Conservation (phyloP, 64 coral and sea anemone genomes). For the Montipora capricornis region DNA sequence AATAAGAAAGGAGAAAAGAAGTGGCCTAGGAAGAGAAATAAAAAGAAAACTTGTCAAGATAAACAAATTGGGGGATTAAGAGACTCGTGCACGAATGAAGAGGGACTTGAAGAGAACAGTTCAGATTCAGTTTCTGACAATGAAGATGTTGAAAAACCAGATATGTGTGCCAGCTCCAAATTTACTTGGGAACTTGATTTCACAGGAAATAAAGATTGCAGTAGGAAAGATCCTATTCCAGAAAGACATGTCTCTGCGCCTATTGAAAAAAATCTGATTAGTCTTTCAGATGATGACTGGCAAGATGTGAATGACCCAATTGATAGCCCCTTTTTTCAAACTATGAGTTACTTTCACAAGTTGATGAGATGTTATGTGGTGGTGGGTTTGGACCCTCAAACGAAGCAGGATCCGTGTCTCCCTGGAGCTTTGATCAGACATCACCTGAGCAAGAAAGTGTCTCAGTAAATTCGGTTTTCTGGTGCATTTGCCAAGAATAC, state of each 20-base stretch:
- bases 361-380: conserved; percentile 12
- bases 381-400: conserved; percentile 3
- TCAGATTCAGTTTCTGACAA: conserved; percentile 27
- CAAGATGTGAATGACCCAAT: neutral
- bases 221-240: neutral
- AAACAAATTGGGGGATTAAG: too few relatives aligned
- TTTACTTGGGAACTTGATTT: neutral
- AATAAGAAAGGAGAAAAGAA: neutral
- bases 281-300: conserved; percentile 35
- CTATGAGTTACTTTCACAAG: conserved; percentile 31
- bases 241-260: neutral
- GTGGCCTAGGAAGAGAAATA: neutral
- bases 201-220: neutral
- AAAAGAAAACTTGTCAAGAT: neutral
- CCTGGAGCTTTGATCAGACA: neutral
- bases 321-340: neutral
- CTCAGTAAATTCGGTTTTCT: conserved; percentile 49
- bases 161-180: neutral
- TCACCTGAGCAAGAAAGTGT: neutral
- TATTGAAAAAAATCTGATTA: conserved; percentile 4
- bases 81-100: too few relatives aligned
- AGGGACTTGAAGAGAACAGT: neutral
- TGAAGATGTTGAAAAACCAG: conserved; percentile 22
- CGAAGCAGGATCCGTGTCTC: conserved; percentile 19
- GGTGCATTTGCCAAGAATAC: conserved; percentile 35